Conservation (phyloP, 2,113 vertebrate genomes). For the Pongo pygmaeus region DNA sequence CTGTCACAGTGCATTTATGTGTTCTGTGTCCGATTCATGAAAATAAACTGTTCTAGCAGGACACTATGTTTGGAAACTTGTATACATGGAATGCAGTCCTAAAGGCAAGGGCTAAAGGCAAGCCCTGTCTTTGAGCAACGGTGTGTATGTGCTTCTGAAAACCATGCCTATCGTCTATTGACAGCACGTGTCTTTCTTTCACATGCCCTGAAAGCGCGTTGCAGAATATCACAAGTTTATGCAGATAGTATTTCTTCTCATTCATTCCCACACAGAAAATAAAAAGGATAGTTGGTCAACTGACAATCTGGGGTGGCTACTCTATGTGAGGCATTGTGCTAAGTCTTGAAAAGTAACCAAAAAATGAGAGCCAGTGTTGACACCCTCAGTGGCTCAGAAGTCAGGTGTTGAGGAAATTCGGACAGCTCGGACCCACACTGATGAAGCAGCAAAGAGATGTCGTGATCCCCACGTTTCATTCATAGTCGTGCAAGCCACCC, state of each 20-base stretch:
- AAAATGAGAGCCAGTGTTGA: accelerated
- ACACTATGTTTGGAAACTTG: accelerated
- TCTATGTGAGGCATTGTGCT: accelerated
- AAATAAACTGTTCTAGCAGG: accelerated
- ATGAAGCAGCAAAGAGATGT: accelerated
- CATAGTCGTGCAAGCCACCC: accelerated
- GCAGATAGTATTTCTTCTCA: not conserved
- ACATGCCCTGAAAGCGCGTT: not conserved
- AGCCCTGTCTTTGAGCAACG: not conserved
- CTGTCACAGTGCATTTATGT: accelerated
- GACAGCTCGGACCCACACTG: accelerated
- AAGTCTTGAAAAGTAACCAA: not conserved
- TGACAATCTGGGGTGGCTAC: accelerated
- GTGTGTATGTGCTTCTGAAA: not conserved
- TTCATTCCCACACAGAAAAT: not conserved
- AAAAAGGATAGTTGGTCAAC: too few species aligned
- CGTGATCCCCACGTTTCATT: accelerated
- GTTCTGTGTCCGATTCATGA: not conserved
- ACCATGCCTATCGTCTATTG: accelerated
- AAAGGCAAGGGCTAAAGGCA: not conserved
- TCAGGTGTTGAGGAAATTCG: accelerated
- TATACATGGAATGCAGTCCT: accelerated
- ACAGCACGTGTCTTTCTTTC: not conserved
- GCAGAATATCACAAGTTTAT: not conserved
- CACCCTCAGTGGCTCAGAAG: accelerated